Base-by-base conservation (phyloP, 2,797 vertebrate genomes). In the Labroides dimidiatus region DNA sequence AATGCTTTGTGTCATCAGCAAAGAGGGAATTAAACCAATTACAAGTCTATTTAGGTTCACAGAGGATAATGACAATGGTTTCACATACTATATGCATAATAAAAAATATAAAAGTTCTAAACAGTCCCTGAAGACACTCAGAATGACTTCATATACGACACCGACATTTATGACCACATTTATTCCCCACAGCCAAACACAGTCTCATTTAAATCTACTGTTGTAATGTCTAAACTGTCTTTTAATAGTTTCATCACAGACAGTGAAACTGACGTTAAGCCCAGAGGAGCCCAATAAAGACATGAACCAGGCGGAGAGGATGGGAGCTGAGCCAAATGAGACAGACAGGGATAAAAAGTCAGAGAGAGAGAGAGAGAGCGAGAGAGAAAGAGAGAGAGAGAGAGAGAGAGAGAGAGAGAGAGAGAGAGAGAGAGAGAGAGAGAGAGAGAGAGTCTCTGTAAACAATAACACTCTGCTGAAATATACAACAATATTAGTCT, bases 401-500 rank as follows among this genome's bases (percentile, higher is more conserved):
- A n/a, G n/a, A n/a, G n/a, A n/a, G n/a, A n/a, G n/a, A n/a, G n/a
- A n/a, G n/a, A 17, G 43, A 53, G n/a, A 53, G 48, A 23, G 11
- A 42, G 21, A 52, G 50, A 53, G 44, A 5, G n/a, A 17, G 43
- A 53, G n/a, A 53, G 48, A 23, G 11, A 53, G 44, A 5, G n/a
- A 17, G 44, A 54, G n/a, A 53, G 44, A 20, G 11, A 42, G 21
- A 53, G 50, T 58, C 39, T 47, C 30, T 52, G 53, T 64, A 87
- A 85, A 90, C 78, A 87, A 84, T 73, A 78, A 85, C 43, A 63
- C 60, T 64, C 47, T 60, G 67, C 49, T 76, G 70, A 72, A 74
- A 65, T 59, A 75, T 69, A 62, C 59, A 82, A 84, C 72, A 87
- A 84, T 86, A 85, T 76, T 81, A 77, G 64, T 56, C 42, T 51